These are phyloP conservation scores for Brevimyrus niger DNA, from an alignment of 2,113 vertebrate species.

Conservation along the genomic window DNA sequence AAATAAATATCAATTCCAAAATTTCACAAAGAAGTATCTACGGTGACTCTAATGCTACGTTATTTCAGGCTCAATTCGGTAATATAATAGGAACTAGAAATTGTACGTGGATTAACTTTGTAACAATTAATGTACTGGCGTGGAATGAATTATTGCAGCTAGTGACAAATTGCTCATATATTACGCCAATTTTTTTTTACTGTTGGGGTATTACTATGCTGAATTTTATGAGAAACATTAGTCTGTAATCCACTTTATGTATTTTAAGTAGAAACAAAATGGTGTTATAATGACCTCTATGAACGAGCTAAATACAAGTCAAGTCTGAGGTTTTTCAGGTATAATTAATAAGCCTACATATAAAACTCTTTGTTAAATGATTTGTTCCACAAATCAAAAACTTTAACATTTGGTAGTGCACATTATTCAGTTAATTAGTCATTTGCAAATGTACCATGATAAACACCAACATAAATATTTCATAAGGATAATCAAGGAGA, in stretches of 20 bases:
- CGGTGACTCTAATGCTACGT: not conserved
- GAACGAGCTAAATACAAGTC: not conserved
- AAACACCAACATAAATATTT: not conserved
- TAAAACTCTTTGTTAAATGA: not conserved
- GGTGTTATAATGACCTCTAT: not conserved
- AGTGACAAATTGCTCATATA: not conserved
- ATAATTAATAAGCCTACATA: not conserved
- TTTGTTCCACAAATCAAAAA: not conserved
- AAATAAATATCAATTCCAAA: not conserved
- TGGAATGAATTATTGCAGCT: not conserved
- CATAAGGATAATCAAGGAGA: constrained; percentile 7
- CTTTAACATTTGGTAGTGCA: not conserved
- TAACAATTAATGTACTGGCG: not conserved
- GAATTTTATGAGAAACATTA: not conserved
- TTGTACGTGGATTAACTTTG: not conserved
- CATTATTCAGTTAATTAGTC: constrained; percentile 5
- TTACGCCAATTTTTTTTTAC: not conserved
- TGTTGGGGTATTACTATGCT: not conserved
- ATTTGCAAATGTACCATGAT: not conserved
- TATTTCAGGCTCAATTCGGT: not conserved
- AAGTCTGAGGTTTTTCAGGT: not conserved
- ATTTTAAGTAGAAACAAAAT: not conserved
- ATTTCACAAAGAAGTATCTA: not conserved
- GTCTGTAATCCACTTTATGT: not conserved
- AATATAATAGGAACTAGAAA: not conserved